Evolutionary conservation across 1,140 invertebrate species (phyloP).

Genomic region (Bilobella aurantiaca): DNA sequence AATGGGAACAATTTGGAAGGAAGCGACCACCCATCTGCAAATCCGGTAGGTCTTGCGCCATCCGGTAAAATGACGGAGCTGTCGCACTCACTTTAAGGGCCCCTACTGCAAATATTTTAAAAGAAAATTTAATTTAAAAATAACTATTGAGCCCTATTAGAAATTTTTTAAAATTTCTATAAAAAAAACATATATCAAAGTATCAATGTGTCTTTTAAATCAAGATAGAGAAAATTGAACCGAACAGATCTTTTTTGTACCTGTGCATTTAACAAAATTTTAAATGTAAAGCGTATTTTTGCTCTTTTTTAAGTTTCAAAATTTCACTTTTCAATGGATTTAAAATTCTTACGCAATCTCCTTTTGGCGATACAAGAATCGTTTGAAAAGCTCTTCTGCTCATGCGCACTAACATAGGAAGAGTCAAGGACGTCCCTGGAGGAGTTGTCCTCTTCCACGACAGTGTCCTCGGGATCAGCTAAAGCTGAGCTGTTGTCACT

Average conservation of each 20-base stretch:
- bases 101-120: background rate
- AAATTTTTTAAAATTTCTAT: background rate
- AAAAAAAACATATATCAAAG: too few relatives aligned
- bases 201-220: too few relatives aligned
- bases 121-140: background rate
- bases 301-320: too few relatives aligned
- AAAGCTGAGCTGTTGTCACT: background rate
- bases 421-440: background rate
- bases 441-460: background rate
- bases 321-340: background rate
- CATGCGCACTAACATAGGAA: background rate
- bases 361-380: background rate
- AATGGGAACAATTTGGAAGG: slow-evolving; percentile 14
- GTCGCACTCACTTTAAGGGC: slow-evolving; percentile 21
- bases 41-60: slow-evolving; percentile 20
- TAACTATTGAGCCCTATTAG: background rate
- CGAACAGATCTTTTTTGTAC: too few relatives aligned
- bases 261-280: too few relatives aligned
- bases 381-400: background rate
- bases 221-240: too few relatives aligned
- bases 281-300: too few relatives aligned
- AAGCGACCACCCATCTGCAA: slow-evolving; percentile 27
- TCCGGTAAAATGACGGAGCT: slow-evolving; percentile 23
- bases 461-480: background rate
- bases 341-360: background rate